phyloP scores from a whole-genome alignment of 2,888 invertebrate genomes.

The Sympetrum striolatum region DNA sequence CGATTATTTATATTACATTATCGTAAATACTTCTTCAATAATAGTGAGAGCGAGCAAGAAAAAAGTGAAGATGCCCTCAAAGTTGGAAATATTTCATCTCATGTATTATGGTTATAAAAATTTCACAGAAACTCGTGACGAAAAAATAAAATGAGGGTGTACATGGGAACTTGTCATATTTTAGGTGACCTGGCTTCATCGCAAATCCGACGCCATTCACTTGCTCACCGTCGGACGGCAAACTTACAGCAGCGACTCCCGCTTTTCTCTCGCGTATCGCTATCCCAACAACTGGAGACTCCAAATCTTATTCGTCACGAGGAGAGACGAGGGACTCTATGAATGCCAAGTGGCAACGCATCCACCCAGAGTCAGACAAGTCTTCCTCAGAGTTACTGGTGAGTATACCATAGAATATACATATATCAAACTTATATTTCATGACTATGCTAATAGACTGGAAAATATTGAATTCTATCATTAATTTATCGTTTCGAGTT shows the following conservation, averaged over 20 bases:
- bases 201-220: slow-evolving; percentile 65
- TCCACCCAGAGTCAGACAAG: slow-evolving; percentile 67
- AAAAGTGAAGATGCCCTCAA: too few relatives aligned
- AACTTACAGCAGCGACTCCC: slow-evolving; percentile 66
- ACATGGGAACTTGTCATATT: background rate
- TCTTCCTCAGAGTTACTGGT: slow-evolving; percentile 66
- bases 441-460: too few relatives aligned
- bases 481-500: too few relatives aligned
- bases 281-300: slow-evolving; percentile 71
- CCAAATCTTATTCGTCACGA: slow-evolving; percentile 66
- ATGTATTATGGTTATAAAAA: too few relatives aligned
- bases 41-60: too few relatives aligned
- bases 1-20: too few relatives aligned
- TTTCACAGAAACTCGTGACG: too few relatives aligned
- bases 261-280: slow-evolving; percentile 66
- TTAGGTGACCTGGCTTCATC: slow-evolving; percentile 69
- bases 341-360: slow-evolving; percentile 72
- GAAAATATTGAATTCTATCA: too few relatives aligned
- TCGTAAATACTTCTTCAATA: too few relatives aligned
- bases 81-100: too few relatives aligned
- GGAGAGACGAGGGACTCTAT: slow-evolving; percentile 68
- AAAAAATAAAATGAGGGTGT: too few relatives aligned
- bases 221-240: slow-evolving; percentile 66
- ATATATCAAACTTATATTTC: too few relatives aligned
- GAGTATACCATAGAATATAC: slow-evolving; percentile 47